These are phyloP conservation scores for Cottoperca gobio DNA, from an alignment of 2,797 vertebrate species.

Conservation along the genomic window DNA sequence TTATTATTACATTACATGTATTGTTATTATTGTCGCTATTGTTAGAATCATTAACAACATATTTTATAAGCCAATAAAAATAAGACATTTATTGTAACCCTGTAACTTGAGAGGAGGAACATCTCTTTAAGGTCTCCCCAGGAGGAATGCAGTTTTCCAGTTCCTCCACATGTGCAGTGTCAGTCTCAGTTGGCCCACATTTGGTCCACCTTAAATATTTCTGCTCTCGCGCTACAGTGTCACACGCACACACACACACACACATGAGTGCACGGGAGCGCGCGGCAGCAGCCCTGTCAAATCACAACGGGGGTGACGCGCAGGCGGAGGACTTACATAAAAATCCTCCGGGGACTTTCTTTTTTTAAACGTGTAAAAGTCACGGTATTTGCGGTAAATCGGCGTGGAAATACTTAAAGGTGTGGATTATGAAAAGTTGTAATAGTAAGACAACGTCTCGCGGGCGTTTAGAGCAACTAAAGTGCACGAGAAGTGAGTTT, in stretches of 20 bases:
- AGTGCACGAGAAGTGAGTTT: neutral
- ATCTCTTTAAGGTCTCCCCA: conserved; percentile 54
- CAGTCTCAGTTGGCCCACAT: neutral
- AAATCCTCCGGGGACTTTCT: conserved; percentile 12
- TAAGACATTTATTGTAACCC: neutral
- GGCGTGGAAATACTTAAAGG: neutral
- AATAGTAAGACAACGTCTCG: neutral
- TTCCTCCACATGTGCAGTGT: too few relatives aligned
- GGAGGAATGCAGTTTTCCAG: neutral
- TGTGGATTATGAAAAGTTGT: neutral
- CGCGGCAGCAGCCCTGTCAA: conserved; percentile 49
- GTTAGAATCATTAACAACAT: too few relatives aligned
- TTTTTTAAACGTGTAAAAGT: neutral
- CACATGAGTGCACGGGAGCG: conserved; percentile 38
- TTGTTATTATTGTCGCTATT: too few relatives aligned
- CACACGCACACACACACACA: neutral
- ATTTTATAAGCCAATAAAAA: too few relatives aligned
- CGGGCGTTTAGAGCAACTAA: neutral
- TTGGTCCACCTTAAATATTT: conserved; percentile 70
- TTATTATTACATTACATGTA: too few relatives aligned
- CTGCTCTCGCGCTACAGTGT: conserved; percentile 13
- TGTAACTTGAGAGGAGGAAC: neutral
- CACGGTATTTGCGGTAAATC: conserved; percentile 5
- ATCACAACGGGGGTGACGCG: conserved; percentile 60
- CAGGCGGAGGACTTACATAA: conserved; percentile 22